phyloP scores from a whole-genome alignment of 2,797 vertebrate genomes.

The Okamejei kenojei region DNA sequence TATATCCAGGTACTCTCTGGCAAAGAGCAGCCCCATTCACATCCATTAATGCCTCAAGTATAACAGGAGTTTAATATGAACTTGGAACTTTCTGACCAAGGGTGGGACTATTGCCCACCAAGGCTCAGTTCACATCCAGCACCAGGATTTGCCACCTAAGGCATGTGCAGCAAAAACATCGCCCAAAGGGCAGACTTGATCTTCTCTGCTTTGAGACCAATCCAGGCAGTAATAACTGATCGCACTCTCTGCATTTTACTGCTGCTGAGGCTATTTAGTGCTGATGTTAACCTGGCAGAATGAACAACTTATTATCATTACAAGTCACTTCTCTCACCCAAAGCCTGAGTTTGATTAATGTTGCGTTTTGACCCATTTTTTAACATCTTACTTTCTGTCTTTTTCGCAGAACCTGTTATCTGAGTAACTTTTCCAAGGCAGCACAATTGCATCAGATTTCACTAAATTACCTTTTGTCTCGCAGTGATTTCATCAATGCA shows the following conservation, averaged over 20 bases:
- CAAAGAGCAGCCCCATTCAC: too few species aligned
- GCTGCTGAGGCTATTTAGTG: neutral
- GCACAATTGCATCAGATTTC: conserved; percentile 28
- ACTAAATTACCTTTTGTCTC: conserved; percentile 35
- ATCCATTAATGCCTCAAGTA: too few species aligned
- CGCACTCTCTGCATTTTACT: neutral
- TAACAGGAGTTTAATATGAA: too few species aligned
- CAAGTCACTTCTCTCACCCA: neutral
- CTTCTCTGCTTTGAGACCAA: neutral
- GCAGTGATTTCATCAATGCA: conserved; percentile 26
- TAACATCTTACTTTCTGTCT: neutral
- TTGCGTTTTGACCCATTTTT: neutral
- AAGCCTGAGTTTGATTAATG: conserved; percentile 23
- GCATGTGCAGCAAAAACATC: too few species aligned
- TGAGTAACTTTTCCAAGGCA: neutral
- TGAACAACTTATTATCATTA: neutral
- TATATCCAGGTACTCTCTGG: too few species aligned
- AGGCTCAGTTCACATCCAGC: too few species aligned
- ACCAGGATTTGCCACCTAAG: too few species aligned
- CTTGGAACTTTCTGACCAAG: too few species aligned
- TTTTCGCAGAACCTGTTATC: neutral
- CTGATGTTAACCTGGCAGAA: neutral
- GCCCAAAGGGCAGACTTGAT: neutral
- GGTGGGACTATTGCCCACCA: too few species aligned
- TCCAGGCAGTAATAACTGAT: neutral